Evolutionary conservation across 2,797 vertebrate species (phyloP).

Genomic region (Telmatherina bonti): DNA sequence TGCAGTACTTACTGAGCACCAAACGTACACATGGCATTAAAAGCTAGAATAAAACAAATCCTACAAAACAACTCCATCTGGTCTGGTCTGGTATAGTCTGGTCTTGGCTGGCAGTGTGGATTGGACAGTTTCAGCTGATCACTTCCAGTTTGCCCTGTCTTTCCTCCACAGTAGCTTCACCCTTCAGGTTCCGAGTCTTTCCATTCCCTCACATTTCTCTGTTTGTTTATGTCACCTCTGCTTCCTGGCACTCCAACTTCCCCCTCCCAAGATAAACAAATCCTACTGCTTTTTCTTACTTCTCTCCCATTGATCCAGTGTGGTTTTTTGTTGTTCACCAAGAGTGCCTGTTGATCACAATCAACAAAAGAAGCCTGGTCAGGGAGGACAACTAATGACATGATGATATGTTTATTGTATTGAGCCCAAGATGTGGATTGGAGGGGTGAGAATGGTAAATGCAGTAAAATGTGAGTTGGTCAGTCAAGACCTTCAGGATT

Average conservation of each 20-base stretch:
- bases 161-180: conserved; percentile 64
- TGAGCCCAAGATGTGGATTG: conserved; percentile 61
- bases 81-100: conserved; percentile 10
- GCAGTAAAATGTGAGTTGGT: conserved; percentile 39
- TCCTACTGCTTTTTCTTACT: conserved; percentile 42
- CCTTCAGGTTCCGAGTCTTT: conserved; percentile 57
- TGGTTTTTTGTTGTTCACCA: conserved; percentile 32
- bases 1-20: not conserved
- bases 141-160: conserved; percentile 53
- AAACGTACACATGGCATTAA: not conserved
- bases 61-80: not conserved
- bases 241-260: conserved; percentile 65
- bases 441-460: conserved; percentile 53
- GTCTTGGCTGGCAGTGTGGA: conserved; percentile 36
- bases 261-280: conserved; percentile 71
- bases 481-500: conserved; percentile 26
- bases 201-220: conserved; percentile 34
- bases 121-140: conserved; percentile 57
- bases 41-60: not conserved
- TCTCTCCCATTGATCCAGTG: conserved; percentile 28
- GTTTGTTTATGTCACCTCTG: conserved; percentile 72
- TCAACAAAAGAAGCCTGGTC: conserved; percentile 64
- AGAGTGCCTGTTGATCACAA: conserved; percentile 62
- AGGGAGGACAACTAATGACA: conserved; percentile 55
- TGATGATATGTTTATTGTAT: conserved; percentile 45